Evolutionary conservation across 2,113 vertebrate species (phyloP).

Genomic region (Cavia porcellus): DNA sequence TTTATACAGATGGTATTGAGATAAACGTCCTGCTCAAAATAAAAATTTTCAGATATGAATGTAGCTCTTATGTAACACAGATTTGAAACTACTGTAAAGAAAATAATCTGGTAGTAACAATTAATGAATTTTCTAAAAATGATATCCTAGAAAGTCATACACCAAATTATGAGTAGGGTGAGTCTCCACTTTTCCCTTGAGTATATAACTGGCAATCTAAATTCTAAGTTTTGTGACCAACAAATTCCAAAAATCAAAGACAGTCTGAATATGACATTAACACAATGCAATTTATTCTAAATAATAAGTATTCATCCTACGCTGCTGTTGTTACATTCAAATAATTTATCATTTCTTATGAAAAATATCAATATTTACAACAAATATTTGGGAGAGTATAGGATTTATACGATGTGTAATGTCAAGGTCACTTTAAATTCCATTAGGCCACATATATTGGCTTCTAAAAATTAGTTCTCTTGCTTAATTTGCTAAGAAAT

Average conservation of each 20-base stretch:
- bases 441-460: not conserved
- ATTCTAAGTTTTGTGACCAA: not conserved
- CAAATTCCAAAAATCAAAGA: conserved; percentile 53
- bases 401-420: not conserved
- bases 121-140: not conserved
- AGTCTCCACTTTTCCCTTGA: not conserved
- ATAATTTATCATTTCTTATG: not conserved
- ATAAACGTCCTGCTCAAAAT: not conserved
- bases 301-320: not conserved
- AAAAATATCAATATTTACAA: not conserved
- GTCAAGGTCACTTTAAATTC: not conserved
- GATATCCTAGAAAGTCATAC: not conserved
- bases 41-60: not conserved
- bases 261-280: conserved; percentile 12
- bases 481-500: not conserved
- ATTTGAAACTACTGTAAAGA: not conserved
- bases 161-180: not conserved
- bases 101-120: conserved; percentile 33
- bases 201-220: conserved; percentile 22
- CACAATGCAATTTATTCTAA: not conserved
- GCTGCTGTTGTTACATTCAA: not conserved
- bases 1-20: not conserved
- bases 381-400: not conserved
- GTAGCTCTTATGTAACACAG: not conserved
- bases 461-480: not conserved